These are phyloP conservation scores for Drosophila pseudoananassae DNA, from an alignment of 1,140 invertebrate genomes.

Conservation along the genomic window DNA sequence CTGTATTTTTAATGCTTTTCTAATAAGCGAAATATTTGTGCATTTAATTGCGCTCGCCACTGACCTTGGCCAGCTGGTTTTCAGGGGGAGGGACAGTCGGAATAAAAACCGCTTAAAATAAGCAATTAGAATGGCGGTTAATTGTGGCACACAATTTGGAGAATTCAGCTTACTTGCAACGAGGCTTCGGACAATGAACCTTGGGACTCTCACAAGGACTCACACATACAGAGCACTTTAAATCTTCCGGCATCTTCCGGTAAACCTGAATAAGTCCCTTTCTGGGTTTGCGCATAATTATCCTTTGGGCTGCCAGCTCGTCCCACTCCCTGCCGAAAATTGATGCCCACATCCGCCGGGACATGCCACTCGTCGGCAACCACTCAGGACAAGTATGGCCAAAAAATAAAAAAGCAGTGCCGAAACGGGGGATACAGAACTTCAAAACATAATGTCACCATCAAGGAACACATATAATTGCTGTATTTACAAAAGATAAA, in stretches of 20 bases:
- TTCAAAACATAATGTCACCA: slow-evolving; percentile 72
- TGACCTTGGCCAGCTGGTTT: slow-evolving; percentile 65
- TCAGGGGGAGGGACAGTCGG: not conserved
- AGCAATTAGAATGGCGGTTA: not conserved
- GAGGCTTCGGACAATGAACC: not conserved
- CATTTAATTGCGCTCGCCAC: slow-evolving; percentile 67
- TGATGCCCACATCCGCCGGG: slow-evolving; percentile 48
- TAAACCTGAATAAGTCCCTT: slow-evolving; percentile 12
- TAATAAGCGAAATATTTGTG: slow-evolving; percentile 77
- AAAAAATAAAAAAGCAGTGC: slow-evolving; percentile 14
- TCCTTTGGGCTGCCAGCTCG: slow-evolving; percentile 43
- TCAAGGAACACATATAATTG: slow-evolving; percentile 79
- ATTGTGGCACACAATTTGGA: not conserved
- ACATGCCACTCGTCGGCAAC: slow-evolving; percentile 2
- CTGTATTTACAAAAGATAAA: slow-evolving; percentile 83
- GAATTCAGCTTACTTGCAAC: not conserved
- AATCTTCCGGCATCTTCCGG: slow-evolving; percentile 34
- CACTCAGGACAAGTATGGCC: slow-evolving; percentile 35
- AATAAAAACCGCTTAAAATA: too few species aligned
- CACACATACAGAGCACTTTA: slow-evolving; percentile 17
- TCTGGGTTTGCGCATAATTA: slow-evolving; percentile 29
- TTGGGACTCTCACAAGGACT: slow-evolving; percentile 4
- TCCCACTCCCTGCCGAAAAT: slow-evolving; percentile 4
- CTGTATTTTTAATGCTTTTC: slow-evolving; percentile 70
- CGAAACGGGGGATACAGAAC: slow-evolving; percentile 19